Evolutionary conservation across 2,797 vertebrate genomes (phyloP), one percentile per base, ranked within the genome.

Genomic region (Darevskia nairensis): DNA sequence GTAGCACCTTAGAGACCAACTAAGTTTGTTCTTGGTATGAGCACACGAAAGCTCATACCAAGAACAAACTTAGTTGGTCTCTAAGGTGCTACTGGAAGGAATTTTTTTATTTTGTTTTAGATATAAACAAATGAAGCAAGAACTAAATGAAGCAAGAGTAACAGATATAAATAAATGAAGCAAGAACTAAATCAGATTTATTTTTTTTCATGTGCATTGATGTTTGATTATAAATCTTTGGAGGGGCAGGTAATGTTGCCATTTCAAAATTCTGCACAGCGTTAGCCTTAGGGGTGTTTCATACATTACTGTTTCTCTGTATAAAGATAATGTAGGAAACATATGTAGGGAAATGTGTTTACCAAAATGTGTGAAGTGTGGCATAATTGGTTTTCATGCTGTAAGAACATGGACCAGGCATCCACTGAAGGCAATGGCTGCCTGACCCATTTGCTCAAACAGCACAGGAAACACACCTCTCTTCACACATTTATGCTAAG

Each of bases 401-500:
- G 46, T 29, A 82, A 69, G 75, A 44, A 83, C 72, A 39, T 35
- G 74, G 81, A 55, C 77, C 32, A 77, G 32, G 44, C 64, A 78
- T 77, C 25, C 72, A 83, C 86, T 41, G 74, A 44, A 25, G 32
- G 74, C 44, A n/a, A 35, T 32, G 27, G 27, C 64, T 21, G 64
- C 46, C 46, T 68, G 86, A 83, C n/a, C 25, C 74, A 88, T 77
- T 77, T 83, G 69, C 15, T 61, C 68, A 55, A 55, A 59, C 27
- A 44, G 10, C 61, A 19, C 61, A 77, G 69, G 86, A 41, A 83
- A 81, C 72, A 83, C 55, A 81, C 21, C 68, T 80, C 44, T 88
- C 61, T 88, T 77, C 86, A 82, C 78, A 86, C 85, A 86, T 86
- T 79, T 86, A 86, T 61, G 85, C 68, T 80, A 86, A 80, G 68